Base-by-base conservation (phyloP, 2,888 invertebrate species). In the Torymus auratus region DNA sequence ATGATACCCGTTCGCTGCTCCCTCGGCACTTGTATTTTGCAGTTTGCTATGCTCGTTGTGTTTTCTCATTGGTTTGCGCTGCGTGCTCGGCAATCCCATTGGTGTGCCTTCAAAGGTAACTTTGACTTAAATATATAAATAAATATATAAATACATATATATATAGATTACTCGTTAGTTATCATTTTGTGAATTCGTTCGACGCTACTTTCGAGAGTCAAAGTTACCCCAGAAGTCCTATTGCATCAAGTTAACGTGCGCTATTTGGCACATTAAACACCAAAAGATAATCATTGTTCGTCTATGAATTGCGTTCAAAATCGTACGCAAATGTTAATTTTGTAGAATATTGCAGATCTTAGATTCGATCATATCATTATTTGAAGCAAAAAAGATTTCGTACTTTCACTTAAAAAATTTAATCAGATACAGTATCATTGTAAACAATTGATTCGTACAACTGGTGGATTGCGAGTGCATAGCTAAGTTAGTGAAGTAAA, bases 341-440 rank as follows among this genome's bases (percentile, higher is more conserved):
- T 41, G 41, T 41, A 41, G 41, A 41, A 4, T 41, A 41, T 7
- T 7, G 41, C 41, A 41, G 5, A 41, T 41, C 41, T 41, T 41
- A 41, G 41, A 41, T 41, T 5, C 41, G 7, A 41, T 41, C 41
- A 41, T 41, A 41, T 41, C 41, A 41, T 41, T 1, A 41, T 41
- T 41, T 41, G 41, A 41, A 7, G 41, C 41, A 41, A 41, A 41
- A 41, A 41, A 41, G 41, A 41, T 41, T 41, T 41, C 7, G 41
- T 41, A 10, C 41, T 41, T 41, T 74, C 64, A 52, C 15, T 72
- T 41, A 73, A 23, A 61, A 60, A 55, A 81, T 60, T 76, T 72
- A 70, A 74, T n/a, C 74, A 67, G 80, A 64, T 82, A 64, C 56
- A 41, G 14, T 64, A n/a, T 64, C 23, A 7, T 50, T 2, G 13